Conservation (phyloP, 2,888 invertebrate genomes). For the Anthoptus insignis region DNA sequence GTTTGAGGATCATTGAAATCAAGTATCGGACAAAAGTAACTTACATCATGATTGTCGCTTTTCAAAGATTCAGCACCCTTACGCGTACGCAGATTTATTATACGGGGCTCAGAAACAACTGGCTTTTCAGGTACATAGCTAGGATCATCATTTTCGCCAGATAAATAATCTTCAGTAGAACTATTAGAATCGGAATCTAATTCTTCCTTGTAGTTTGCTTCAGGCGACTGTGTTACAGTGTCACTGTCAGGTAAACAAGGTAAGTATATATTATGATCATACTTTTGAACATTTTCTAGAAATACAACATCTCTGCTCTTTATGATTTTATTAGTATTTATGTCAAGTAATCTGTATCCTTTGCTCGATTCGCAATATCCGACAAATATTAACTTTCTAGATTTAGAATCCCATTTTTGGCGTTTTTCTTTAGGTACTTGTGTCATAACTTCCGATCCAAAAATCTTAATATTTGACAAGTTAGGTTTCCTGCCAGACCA, state of each 20-base stretch:
- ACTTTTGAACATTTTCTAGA: not conserved
- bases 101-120: not conserved
- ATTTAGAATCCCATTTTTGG: slow-evolving; percentile 14
- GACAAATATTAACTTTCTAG: slow-evolving; percentile 3
- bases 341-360: not conserved
- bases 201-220: not conserved
- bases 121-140: not conserved
- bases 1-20: slow-evolving; percentile 11
- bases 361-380: slow-evolving; percentile 14
- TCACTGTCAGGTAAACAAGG: not conserved
- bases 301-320: slow-evolving; percentile 4
- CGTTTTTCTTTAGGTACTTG: slow-evolving; percentile 25
- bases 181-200: not conserved
- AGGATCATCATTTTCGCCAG: not conserved
- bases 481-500: slow-evolving; percentile 5
- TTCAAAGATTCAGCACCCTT: not conserved
- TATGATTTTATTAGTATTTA: not conserved
- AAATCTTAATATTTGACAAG: slow-evolving; percentile 7
- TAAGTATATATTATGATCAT: not conserved
- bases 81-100: not conserved
- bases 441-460: slow-evolving; percentile 15
- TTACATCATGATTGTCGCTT: not conserved
- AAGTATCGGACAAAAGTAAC: not conserved
- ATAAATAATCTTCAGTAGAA: not conserved
- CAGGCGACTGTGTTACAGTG: not conserved